Evolutionary conservation across 2,797 vertebrate species (phyloP).

Genomic region (Urophycis tenuis): DNA sequence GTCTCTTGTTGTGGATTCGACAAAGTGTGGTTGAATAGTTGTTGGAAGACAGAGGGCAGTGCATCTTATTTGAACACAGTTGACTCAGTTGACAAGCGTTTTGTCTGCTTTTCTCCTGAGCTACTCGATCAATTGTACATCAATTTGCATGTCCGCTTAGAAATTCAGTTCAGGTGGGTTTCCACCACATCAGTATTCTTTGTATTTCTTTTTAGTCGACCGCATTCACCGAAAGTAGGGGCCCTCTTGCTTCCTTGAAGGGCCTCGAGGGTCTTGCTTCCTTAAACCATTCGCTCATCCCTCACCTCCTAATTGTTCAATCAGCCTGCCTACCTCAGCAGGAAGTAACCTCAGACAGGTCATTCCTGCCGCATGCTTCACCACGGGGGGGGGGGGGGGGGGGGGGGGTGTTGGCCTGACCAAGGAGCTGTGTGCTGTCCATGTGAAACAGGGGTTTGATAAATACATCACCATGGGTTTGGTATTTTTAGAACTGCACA

Average conservation of each 20-base stretch:
- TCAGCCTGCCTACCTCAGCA: conserved; percentile 42
- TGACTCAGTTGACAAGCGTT: not conserved
- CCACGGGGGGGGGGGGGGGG: conserved; percentile 30
- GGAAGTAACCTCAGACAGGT: conserved; percentile 41
- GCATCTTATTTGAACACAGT: not conserved
- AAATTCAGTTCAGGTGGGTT: not conserved
- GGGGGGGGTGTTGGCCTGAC: conserved; percentile 10
- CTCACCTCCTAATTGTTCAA: conserved; percentile 43
- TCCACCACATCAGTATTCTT: not conserved
- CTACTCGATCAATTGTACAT: not conserved
- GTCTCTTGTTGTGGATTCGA: conserved; percentile 9
- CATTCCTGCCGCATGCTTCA: conserved; percentile 34
- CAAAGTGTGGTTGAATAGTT: not conserved
- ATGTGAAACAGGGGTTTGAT: not conserved
- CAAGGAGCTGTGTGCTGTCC: not conserved
- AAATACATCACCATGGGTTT: not conserved
- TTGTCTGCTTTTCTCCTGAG: not conserved
- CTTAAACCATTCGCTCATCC: conserved; percentile 20
- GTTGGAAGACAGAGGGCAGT: not conserved
- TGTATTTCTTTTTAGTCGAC: not conserved
- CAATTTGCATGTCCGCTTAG: not conserved
- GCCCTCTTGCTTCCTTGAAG: conserved; percentile 2
- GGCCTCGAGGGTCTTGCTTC: conserved; percentile 22
- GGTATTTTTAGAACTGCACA: not conserved
- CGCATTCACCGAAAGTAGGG: not conserved